Conservation (phyloP, 1,140 invertebrate genomes). For the fruit fly (Drosophila melanogaster) region DNA sequence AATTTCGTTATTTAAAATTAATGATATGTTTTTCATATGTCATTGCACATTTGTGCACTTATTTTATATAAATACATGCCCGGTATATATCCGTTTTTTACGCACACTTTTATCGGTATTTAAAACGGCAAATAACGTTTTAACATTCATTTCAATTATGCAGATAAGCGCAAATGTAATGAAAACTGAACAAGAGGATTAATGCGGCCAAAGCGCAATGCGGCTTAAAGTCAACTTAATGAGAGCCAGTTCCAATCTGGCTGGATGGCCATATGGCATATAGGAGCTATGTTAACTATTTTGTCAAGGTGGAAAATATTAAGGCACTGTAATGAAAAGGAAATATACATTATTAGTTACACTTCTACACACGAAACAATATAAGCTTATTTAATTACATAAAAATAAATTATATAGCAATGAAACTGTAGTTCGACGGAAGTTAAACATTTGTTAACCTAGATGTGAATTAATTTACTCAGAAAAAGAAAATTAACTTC, state of each 20-base stretch:
- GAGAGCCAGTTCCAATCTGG: constrained; percentile 51
- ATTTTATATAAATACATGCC: constrained; percentile 38
- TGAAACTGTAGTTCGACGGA: no score
- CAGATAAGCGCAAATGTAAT: constrained; percentile 80
- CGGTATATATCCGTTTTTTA: constrained; percentile 20
- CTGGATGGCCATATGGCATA: constrained; percentile 2
- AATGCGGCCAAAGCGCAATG: constrained; percentile 48
- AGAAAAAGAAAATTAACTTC: background rate
- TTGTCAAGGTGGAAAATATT: no score
- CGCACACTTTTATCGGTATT: constrained; percentile 19
- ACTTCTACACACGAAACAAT: no score
- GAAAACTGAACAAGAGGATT: constrained; percentile 80
- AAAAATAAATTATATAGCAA: no score
- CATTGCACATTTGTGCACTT: constrained; percentile 63
- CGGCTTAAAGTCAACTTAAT: constrained; percentile 78
- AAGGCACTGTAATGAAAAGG: no score
- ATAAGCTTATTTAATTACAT: no score
- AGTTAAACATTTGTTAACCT: no score
- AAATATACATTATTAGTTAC: no score
- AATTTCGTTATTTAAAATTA: constrained; percentile 82
- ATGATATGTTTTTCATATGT: constrained; percentile 82
- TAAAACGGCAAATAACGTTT: constrained; percentile 65
- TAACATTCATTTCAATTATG: constrained; percentile 80
- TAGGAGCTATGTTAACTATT: no score
- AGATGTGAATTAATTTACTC: no score